Conservation (phyloP, 2,113 vertebrate species). For the Climacteris rufus region DNA sequence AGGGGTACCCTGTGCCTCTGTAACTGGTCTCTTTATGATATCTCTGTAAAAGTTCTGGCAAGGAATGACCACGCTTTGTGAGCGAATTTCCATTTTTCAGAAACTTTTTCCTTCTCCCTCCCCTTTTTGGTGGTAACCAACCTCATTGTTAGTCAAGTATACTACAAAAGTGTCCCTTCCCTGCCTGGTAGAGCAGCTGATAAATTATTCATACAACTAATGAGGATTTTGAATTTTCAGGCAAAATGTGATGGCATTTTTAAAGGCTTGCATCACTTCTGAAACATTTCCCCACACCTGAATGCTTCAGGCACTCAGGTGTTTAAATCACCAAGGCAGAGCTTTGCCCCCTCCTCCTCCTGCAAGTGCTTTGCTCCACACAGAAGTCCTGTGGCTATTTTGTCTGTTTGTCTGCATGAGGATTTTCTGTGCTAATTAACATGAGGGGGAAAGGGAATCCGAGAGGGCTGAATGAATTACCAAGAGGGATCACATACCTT, state of each 20-base stretch:
- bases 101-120: neutral
- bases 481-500: conserved; percentile 7
- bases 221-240: conserved; percentile 59
- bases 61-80: neutral
- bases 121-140: neutral
- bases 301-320: conserved; percentile 72
- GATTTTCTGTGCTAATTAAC: conserved; percentile 42
- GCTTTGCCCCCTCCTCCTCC: neutral
- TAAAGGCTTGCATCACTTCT: conserved; percentile 37
- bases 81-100: neutral
- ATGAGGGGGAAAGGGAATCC: neutral
- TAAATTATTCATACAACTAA: conserved; percentile 70
- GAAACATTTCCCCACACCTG: conserved; percentile 68
- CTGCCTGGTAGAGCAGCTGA: conserved; percentile 25
- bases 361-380: conserved; percentile 27
- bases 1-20: neutral
- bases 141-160: neutral
- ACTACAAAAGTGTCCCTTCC: conserved; percentile 59
- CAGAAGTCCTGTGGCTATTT: conserved; percentile 54
- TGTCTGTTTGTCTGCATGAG: conserved; percentile 16
- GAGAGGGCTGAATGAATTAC: conserved; percentile 42
- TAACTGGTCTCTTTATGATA: conserved; percentile 33
- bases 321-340: conserved; percentile 36
- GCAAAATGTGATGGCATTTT: conserved; percentile 39
- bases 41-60: conserved; percentile 19